Evolutionary conservation across 2,888 invertebrate species (phyloP).

Genomic region (Tiliacea aurago): DNA sequence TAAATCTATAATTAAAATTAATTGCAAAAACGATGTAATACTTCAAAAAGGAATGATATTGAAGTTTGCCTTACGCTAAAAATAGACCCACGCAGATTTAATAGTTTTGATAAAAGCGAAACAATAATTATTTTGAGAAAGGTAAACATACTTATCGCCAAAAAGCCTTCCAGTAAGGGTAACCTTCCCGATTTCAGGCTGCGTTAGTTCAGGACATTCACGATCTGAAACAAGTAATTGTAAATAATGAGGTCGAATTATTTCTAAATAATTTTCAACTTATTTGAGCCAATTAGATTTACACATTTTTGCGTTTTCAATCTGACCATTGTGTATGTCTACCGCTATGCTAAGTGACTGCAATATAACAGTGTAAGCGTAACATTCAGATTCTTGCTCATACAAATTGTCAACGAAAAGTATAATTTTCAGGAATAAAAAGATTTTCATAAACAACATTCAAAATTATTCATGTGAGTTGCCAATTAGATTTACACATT

Average conservation of each 20-base stretch:
- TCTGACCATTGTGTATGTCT: neutral
- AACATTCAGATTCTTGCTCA: neutral
- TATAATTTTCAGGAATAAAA: neutral
- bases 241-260: neutral
- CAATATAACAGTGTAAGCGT: neutral
- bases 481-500: no score
- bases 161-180: constrained; percentile 94
- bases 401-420: no score
- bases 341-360: neutral
- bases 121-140: no score
- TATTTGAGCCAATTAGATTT: neutral
- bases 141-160: constrained; percentile 91
- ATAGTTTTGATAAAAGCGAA: neutral
- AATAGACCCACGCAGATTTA: neutral
- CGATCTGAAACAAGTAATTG: constrained; percentile 91
- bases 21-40: no score
- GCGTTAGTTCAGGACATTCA: constrained; percentile 95
- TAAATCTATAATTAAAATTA: no score
- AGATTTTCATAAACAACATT: neutral
- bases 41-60: neutral
- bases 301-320: neutral
- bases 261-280: neutral
- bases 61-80: neutral
- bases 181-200: constrained; percentile 95
- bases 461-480: constrained; percentile 3